These are phyloP conservation scores for Hydrotaea diabolus DNA, from an alignment of 2,888 invertebrate species.

Conservation along the genomic window DNA sequence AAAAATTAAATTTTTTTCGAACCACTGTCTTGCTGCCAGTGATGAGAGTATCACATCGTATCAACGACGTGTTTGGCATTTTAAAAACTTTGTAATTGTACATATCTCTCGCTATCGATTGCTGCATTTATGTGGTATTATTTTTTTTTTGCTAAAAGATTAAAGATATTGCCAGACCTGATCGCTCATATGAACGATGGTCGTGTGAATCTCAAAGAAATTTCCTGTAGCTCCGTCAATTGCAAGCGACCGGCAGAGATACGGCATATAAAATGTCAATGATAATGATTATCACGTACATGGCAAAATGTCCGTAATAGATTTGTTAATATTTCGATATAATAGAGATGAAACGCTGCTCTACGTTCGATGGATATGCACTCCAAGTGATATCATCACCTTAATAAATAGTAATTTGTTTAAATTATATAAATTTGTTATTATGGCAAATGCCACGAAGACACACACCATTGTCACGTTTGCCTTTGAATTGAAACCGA, in stretches of 20 bases:
- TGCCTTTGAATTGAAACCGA: background rate
- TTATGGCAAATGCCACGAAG: conserved; percentile 26
- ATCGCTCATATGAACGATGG: background rate
- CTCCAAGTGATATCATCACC: conserved; percentile 26
- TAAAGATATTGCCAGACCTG: background rate
- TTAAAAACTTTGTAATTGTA: background rate
- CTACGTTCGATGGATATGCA: background rate
- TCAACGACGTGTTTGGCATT: conserved; percentile 12
- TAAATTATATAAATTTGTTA: conserved; percentile 27
- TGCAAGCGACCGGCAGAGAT: background rate
- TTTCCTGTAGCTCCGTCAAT: background rate
- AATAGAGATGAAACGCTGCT: conserved; percentile 14
- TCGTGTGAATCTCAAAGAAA: background rate
- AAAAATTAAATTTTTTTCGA: no score
- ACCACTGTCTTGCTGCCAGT: no score
- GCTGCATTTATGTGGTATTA: no score
- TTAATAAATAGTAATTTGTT: conserved; percentile 35
- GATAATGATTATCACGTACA: conserved; percentile 30
- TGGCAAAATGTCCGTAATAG: conserved; percentile 19
- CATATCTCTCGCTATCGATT: no score
- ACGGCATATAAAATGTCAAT: conserved; percentile 16
- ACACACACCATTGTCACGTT: background rate
- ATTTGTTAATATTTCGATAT: conserved; percentile 30
- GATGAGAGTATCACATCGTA: background rate
- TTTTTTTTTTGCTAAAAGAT: background rate